Percentiles rank a stretch among this genome's conserved stretches.
Evolutionary conservation across 2,113 vertebrate genomes (phyloP).

Genomic region (Eira barbara): DNA sequence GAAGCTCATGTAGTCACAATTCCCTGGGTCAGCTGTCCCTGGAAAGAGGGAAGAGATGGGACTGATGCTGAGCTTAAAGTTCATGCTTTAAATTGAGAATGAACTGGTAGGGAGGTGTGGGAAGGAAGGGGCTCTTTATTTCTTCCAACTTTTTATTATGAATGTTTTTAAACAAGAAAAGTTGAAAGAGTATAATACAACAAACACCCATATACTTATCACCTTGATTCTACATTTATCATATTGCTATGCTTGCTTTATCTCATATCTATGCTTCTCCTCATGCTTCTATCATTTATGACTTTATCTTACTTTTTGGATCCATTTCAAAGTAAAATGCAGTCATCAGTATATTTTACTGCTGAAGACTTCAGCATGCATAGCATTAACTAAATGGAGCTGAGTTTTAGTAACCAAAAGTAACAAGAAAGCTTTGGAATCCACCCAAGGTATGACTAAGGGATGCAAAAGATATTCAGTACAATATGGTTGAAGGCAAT

Average conservation of each 20-base stretch:
- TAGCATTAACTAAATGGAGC: background rate
- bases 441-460: background rate
- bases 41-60: background rate
- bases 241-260: background rate
- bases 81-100: background rate
- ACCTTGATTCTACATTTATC: background rate
- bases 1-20: background rate
- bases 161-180: background rate
- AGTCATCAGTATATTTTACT: background rate
- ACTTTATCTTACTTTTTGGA: background rate
- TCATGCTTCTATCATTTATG: background rate
- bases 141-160: background rate
- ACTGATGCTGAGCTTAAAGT: background rate
- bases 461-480: background rate
- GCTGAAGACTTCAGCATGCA: background rate
- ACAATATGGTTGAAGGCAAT: background rate
- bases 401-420: background rate
- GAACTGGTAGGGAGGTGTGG: background rate
- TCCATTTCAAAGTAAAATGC: background rate
- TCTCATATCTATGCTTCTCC: background rate
- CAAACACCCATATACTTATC: background rate
- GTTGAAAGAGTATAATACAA: background rate
- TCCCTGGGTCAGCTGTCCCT: background rate
- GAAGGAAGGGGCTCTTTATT: background rate
- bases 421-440: slow-evolving; percentile 25